Evolutionary conservation across 2,113 vertebrate species (phyloP), one percentile per base, ranked within the genome.

Genomic region (Caloenas nicobarica): DNA sequence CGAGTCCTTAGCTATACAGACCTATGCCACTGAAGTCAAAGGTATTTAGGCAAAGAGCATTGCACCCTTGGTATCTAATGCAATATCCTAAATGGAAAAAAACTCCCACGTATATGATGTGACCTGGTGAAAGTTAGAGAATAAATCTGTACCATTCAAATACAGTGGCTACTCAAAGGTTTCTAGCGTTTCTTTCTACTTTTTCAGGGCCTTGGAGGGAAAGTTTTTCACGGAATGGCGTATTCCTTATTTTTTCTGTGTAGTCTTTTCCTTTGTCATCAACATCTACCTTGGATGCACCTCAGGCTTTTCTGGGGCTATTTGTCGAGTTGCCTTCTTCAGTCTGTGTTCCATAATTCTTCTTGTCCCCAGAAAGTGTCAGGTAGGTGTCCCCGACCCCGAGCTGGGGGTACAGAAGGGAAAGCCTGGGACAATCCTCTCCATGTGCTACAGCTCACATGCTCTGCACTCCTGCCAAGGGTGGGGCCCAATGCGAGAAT

Each of bases 401-500:
- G 51, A 71, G 56, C 57, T 19, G 79, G 71, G 56, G 2, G 13
- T 1, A 68, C 44, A 36, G n/a, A 0, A 1, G 26, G 44, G 61
- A 71, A 77, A 85, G 72, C 40, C 72, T 68, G 76, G 64, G 88
- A 78, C 64, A 56, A 50, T 71, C 82, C 77, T 94, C 61, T 44
- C 81, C 40, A 26, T 1, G 17, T 58, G 4, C 71, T 74, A 8
- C 25, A 95, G 48, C 81, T 71, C 88, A 29, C 86, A 78, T 15
- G 25, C 38, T 12, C 19, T 9, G 33, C 34, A 1, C 64, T 94
- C 36, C 54, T 72, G 88, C 88, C 92, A 96, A 97, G 95, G 96
- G 96, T 93, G 93, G 83, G 61, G 57, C 34, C 54, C 83, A 14
- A 11, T 85, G 91, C 79, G 83, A 81, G 94, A 56, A 29, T 91